phyloP scores from a whole-genome alignment of 2,888 invertebrate genomes.

The Xylota sylvarum region DNA sequence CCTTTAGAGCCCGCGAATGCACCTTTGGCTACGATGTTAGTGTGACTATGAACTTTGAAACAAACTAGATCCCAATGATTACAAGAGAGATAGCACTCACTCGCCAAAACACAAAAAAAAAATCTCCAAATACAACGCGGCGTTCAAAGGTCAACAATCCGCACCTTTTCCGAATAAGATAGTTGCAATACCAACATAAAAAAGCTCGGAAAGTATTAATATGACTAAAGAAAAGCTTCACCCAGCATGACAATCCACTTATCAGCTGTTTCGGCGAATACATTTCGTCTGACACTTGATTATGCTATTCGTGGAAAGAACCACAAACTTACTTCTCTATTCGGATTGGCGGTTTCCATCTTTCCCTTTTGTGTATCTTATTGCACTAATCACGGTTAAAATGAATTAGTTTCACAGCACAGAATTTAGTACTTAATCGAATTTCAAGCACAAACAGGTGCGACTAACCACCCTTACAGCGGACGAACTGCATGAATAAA shows the following conservation, averaged over 20 bases:
- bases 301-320: neutral
- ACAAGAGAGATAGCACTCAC: neutral
- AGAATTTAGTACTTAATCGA: neutral
- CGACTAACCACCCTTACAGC: too few relatives aligned
- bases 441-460: too few relatives aligned
- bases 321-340: conserved; percentile 8
- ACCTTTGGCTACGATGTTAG: neutral
- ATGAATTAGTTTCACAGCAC: neutral
- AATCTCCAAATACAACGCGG: too few relatives aligned
- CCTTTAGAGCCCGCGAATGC: too few relatives aligned
- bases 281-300: neutral
- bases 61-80: neutral
- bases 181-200: neutral
- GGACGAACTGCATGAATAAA: too few relatives aligned
- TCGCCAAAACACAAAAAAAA: neutral
- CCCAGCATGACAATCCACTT: neutral
- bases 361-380: neutral
- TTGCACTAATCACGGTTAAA: too few relatives aligned
- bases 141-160: neutral
- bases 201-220: neutral
- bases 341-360: neutral
- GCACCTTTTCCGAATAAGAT: too few relatives aligned
- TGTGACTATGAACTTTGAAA: neutral
- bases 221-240: neutral
- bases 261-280: neutral